Conservation (phyloP, 2,797 vertebrate genomes). For the Pangasius sanitwongsei region DNA sequence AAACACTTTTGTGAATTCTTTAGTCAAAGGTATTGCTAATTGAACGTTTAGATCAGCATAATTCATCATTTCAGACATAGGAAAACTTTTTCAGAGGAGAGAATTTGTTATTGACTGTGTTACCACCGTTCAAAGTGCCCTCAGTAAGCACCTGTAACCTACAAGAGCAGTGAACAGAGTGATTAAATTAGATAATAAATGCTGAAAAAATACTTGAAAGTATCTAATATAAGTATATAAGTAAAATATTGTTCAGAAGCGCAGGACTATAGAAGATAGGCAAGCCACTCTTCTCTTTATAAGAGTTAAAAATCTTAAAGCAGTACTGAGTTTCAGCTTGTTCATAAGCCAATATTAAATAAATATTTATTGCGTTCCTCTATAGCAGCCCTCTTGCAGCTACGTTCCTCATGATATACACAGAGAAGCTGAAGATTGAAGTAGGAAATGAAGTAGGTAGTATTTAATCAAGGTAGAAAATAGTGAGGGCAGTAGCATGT, state of each 20-base stretch:
- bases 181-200: neutral
- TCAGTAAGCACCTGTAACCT: neutral
- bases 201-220: neutral
- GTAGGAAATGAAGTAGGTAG: slow-evolving; percentile 41
- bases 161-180: neutral
- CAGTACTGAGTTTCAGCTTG: neutral
- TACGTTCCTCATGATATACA: slow-evolving; percentile 53
- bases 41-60: too few relatives aligned
- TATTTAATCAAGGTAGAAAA: slow-evolving; percentile 58
- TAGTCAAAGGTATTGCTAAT: neutral
- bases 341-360: slow-evolving; percentile 54
- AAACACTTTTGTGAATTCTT: neutral
- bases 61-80: neutral
- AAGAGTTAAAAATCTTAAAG: neutral
- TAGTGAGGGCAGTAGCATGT: slow-evolving; percentile 56
- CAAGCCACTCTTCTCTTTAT: neutral
- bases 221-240: too few relatives aligned
- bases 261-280: neutral
- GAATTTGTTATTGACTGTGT: neutral
- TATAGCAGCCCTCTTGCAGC: slow-evolving; percentile 60
- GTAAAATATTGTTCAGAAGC: neutral
- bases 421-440: slow-evolving; percentile 12
- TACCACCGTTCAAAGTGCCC: neutral
- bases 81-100: neutral
- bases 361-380: slow-evolving; percentile 58